Evolutionary conservation across 2,888 invertebrate species (phyloP).

Genomic region (Ormyrus pomaceus): DNA sequence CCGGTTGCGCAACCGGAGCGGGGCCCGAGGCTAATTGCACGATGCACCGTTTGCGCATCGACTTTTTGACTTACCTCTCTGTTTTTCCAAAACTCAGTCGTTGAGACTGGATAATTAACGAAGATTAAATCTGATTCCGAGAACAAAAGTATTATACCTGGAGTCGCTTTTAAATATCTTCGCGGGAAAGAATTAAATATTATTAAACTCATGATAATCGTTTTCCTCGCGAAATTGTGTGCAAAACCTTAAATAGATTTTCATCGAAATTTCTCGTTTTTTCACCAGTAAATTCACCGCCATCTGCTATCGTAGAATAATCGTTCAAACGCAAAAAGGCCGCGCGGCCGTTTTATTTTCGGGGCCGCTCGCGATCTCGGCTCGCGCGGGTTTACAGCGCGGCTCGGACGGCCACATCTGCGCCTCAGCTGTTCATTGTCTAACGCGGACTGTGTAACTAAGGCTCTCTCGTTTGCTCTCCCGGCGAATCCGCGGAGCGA

Average conservation of each 20-base stretch:
- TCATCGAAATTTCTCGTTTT: too few species aligned
- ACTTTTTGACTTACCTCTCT: slow-evolving; percentile 1
- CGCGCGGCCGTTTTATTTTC: neutral
- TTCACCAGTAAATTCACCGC: too few species aligned
- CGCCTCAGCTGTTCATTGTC: slow-evolving; percentile 61
- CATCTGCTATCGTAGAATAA: too few species aligned
- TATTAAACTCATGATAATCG: too few species aligned
- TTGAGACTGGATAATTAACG: too few species aligned
- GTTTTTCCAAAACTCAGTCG: neutral
- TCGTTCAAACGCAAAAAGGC: too few species aligned
- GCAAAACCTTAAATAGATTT: too few species aligned
- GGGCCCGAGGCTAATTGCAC: neutral
- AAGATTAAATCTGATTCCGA: too few species aligned
- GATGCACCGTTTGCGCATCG: neutral
- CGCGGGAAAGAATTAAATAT: too few species aligned
- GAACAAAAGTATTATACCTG: too few species aligned
- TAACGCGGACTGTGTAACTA: neutral
- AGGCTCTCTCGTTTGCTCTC: slow-evolving; percentile 15
- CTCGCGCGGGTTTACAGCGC: neutral
- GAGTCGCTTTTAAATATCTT: too few species aligned
- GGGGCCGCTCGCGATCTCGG: slow-evolving; percentile 13
- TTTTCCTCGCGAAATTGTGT: too few species aligned
- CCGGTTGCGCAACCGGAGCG: neutral
- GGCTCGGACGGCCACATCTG: slow-evolving; percentile 58
- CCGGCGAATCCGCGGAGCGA: neutral